These are phyloP conservation scores for Glyptemys insculpta DNA, from an alignment of 2,797 vertebrate genomes.

Conservation along the genomic window DNA sequence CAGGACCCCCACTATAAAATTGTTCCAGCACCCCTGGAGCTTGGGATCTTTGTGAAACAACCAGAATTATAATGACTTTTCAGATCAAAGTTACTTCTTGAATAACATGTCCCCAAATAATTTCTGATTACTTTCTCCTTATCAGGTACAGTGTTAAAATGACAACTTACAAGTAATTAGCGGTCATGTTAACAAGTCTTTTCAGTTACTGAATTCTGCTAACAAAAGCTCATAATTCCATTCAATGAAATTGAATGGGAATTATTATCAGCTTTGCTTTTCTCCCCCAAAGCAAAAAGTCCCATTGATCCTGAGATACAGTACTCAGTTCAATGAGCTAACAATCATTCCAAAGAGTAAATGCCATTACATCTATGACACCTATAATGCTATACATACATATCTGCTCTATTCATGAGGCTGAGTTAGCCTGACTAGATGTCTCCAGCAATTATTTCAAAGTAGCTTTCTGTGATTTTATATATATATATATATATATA, in stretches of 20 bases:
- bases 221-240: background rate
- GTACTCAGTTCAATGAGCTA: background rate
- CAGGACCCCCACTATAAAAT: too few species aligned
- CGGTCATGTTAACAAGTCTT: background rate
- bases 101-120: background rate
- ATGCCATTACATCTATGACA: background rate
- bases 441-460: accelerated
- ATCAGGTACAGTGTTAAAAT: background rate
- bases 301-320: background rate
- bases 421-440: background rate
- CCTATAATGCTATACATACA: background rate
- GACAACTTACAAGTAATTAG: background rate
- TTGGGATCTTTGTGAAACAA: background rate
- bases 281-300: background rate
- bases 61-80: slow-evolving; percentile 1
- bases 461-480: background rate
- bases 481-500: too few species aligned
- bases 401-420: background rate
- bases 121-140: slow-evolving; percentile 28
- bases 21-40: background rate
- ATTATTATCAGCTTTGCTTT: slow-evolving; percentile 2
- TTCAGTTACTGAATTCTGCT: background rate
- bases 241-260: slow-evolving; percentile 34
- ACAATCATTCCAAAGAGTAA: slow-evolving; percentile 38
- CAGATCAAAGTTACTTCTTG: slow-evolving; percentile 36